A percentile compares a stretch with the other conserved stretches of the same genome.
Evolutionary conservation across 2,797 vertebrate genomes (phyloP).

Genomic region (Scyliorhinus canicula): DNA sequence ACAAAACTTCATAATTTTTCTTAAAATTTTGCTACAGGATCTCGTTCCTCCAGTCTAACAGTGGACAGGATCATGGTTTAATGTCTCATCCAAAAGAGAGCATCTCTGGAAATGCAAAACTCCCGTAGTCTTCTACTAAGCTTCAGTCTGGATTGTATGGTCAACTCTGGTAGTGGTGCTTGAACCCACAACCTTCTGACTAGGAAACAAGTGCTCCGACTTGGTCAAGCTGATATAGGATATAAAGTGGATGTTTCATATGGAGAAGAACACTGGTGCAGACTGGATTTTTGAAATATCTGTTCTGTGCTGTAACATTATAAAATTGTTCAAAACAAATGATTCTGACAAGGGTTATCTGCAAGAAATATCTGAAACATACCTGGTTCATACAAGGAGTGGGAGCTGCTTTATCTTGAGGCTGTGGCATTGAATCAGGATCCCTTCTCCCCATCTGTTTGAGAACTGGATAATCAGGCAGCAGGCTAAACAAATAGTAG

Average conservation of each 20-base stretch:
- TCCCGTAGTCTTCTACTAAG: neutral
- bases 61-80: neutral
- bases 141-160: neutral
- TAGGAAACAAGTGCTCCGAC: neutral
- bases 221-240: neutral
- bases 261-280: neutral
- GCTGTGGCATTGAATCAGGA: conserved; percentile 15
- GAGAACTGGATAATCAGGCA: conserved; percentile 28
- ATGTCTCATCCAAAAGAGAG: neutral
- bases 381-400: conserved; percentile 36
- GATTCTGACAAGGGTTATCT: neutral
- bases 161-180: neutral
- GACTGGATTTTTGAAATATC: neutral
- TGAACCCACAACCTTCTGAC: neutral
- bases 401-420: conserved; percentile 22
- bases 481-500: neutral
- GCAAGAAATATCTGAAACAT: neutral
- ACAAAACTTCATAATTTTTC: neutral
- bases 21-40: neutral
- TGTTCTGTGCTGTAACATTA: neutral
- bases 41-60: neutral
- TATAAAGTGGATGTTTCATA: neutral
- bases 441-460: conserved; percentile 32
- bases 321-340: neutral
- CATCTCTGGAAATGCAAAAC: neutral